Base-by-base conservation (phyloP, 2,113 vertebrate genomes). In the Chaetodon trifascialis region DNA sequence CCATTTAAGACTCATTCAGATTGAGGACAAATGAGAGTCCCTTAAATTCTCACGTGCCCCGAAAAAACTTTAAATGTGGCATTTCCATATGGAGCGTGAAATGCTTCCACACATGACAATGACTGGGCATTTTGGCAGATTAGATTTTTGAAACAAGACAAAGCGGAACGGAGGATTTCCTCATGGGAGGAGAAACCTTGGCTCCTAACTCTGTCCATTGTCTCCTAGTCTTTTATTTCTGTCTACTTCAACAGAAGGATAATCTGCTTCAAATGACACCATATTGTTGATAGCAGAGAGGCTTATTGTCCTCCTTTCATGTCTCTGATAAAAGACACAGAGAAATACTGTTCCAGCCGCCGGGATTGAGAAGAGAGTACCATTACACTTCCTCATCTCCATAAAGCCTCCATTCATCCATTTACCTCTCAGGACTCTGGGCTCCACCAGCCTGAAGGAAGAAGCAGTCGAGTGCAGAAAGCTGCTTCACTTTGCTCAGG, bases 181-280 rank as follows among this genome's bases (percentile, higher is more conserved):
- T 83, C 79, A 80, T 62, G 84, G 91, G 90, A 91, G 84, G 86
- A 88, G 82, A 84, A 89, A 91, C 86, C 89, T 91, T 83, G 88
- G 90, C 91, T 93, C 85, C 77, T 54, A 88, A 86, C 86, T 88
- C 85, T 65, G 81, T 78, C 87, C 86, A 94, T 94, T 94, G 93
- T 94, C 91, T 87, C 65, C 77, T 56, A 51, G 78, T 83, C 90
- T 82, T 94, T 94, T 93, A 92, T 93, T 94, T 93, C 67, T 63
- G 84, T 88, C 90, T 83, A 84, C 91, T 94, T 93, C 78, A 89
- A 93, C 91, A 94, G 87, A 91, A 85, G 91, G 89, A 93, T 94
- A 94, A 94, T 93, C 94, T 93, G 90, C 92, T 93, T 94, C 91
- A 92, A 94, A 95, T 94, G 92, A 90, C 92, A 94, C 90, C 93